Conservation (phyloP, 2,113 vertebrate species). For the Guaruba guarouba region DNA sequence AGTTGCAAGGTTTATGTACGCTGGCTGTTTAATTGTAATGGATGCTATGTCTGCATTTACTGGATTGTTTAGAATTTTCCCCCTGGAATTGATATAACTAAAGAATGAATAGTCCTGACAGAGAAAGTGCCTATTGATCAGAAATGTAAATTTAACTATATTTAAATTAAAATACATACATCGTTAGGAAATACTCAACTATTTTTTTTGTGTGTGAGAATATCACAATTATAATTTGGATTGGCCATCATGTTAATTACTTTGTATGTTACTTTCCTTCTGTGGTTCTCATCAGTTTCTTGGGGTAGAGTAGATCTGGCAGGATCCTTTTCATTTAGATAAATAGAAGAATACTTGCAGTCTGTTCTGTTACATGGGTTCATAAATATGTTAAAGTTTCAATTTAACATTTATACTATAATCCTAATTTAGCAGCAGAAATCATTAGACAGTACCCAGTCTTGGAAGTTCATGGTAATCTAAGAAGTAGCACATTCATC, state of each 20-base stretch:
- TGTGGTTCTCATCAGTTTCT: not conserved
- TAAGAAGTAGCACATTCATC: not conserved
- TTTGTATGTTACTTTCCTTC: not conserved
- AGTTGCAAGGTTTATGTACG: not conserved
- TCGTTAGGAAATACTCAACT: not conserved
- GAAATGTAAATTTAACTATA: not conserved
- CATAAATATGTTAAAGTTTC: not conserved
- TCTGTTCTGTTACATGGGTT: not conserved
- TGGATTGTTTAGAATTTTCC: not conserved
- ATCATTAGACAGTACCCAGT: not conserved
- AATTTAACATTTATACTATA: not conserved
- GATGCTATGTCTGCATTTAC: not conserved
- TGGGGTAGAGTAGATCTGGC: not conserved
- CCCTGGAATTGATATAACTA: not conserved
- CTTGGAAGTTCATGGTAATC: not conserved
- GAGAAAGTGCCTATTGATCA: not conserved
- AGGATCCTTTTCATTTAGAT: not conserved
- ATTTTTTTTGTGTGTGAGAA: not conserved
- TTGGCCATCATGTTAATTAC: not conserved
- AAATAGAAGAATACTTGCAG: not conserved
- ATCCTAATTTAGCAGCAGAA: not conserved
- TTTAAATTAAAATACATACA: not conserved
- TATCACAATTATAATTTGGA: not conserved
- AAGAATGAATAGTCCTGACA: not conserved
- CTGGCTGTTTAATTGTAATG: not conserved